Evolutionary conservation across 1,140 invertebrate genomes (phyloP).

Genomic region (Papilio polytes): DNA sequence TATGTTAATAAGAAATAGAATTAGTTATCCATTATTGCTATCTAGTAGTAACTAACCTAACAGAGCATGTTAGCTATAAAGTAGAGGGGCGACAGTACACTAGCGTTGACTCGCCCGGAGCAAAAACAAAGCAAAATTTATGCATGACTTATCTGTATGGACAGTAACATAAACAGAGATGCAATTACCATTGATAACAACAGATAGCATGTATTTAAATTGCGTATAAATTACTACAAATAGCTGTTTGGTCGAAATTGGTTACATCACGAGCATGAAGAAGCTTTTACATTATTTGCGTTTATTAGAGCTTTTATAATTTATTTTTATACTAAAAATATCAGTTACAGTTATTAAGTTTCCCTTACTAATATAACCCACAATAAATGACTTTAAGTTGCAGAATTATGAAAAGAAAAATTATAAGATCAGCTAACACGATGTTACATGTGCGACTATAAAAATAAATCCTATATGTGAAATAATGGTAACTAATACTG

Average conservation of each 20-base stretch:
- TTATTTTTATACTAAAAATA: too few species aligned
- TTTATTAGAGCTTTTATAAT: too few species aligned
- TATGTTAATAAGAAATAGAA: not conserved
- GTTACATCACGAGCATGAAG: not conserved
- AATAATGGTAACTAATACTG: not conserved
- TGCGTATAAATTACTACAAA: not conserved
- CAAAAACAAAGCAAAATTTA: constrained; percentile 15
- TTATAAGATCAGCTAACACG: too few species aligned
- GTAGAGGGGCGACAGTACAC: not conserved
- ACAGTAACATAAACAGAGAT: constrained; percentile 15
- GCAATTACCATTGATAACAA: constrained; percentile 24
- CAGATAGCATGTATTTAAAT: not conserved
- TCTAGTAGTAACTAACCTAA: not conserved
- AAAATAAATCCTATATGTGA: not conserved
- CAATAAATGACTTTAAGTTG: too few species aligned
- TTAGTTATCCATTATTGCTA: constrained; percentile 4
- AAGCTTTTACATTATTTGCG: too few species aligned
- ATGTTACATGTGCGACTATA: not conserved
- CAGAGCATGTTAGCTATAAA: not conserved
- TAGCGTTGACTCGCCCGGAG: not conserved
- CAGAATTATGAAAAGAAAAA: too few species aligned
- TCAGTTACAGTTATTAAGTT: too few species aligned
- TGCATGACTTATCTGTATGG: constrained; percentile 8
- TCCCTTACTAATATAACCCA: too few species aligned
- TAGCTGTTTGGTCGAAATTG: not conserved